phyloP scores from a whole-genome alignment of 2,797 vertebrate species.

The Odontamblyopus rebecca region DNA sequence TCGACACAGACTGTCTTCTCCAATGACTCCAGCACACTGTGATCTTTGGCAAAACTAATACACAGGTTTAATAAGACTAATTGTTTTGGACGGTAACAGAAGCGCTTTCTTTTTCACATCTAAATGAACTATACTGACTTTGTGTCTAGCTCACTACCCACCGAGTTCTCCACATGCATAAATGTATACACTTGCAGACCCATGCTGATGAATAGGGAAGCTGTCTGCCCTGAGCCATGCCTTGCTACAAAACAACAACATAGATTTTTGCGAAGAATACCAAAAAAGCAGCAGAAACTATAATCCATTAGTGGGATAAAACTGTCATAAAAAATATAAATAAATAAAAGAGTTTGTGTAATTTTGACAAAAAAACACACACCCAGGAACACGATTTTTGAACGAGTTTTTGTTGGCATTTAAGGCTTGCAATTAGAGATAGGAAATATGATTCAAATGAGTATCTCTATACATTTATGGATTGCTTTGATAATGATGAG shows the following conservation, averaged over 20 bases:
- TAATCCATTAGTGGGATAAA: not conserved
- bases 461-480: no score
- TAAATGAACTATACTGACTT: slow-evolving; percentile 27
- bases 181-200: slow-evolving; percentile 17
- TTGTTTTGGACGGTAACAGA: slow-evolving; percentile 34
- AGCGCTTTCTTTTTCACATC: slow-evolving; percentile 5
- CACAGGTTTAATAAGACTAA: slow-evolving; percentile 36
- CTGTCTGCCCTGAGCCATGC: slow-evolving; percentile 42
- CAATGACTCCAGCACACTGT: slow-evolving; percentile 47
- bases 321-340: not conserved
- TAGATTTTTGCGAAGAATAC: slow-evolving; percentile 29
- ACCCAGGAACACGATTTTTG: not conserved
- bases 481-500: no score
- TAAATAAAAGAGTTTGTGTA: not conserved
- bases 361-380: not conserved
- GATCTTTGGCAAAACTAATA: slow-evolving; percentile 49
- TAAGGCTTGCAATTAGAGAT: not conserved
- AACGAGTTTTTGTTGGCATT: not conserved
- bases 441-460: not conserved
- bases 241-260: slow-evolving; percentile 27
- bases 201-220: slow-evolving; percentile 22
- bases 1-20: slow-evolving; percentile 44
- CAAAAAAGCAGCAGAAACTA: not conserved
- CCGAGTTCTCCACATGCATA: slow-evolving; percentile 2
- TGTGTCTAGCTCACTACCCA: slow-evolving; percentile 7